Evolutionary conservation across 2,888 invertebrate species (phyloP).

Genomic region (Parapristionchus giblindavisi): DNA sequence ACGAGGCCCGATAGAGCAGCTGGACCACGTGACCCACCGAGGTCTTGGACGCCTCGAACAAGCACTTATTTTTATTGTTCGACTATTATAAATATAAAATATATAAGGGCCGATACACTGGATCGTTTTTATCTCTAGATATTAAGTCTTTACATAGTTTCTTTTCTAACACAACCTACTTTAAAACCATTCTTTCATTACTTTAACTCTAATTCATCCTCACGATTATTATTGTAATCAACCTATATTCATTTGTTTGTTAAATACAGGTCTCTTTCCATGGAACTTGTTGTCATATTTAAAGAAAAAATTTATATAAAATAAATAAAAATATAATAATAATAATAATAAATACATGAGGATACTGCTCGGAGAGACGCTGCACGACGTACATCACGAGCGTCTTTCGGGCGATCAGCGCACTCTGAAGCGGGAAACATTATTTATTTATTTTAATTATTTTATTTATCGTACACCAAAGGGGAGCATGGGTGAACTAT

Average conservation of each 20-base stretch:
- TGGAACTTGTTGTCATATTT: not conserved
- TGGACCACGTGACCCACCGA: conserved; percentile 99
- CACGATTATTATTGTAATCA: too few relatives aligned
- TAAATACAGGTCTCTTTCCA: not conserved
- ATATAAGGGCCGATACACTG: too few relatives aligned
- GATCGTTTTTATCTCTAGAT: too few relatives aligned
- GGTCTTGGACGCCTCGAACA: conserved; percentile 86
- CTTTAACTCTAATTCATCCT: too few relatives aligned
- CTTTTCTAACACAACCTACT: too few relatives aligned
- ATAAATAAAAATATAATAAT: not conserved
- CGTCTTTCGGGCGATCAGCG: conserved; percentile 71
- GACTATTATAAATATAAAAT: too few relatives aligned
- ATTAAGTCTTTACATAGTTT: too few relatives aligned
- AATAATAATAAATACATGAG: conserved; percentile 75
- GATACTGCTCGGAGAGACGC: conserved; percentile 80
- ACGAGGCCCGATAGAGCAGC: conserved; percentile 93
- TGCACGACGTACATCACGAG: conserved; percentile 98
- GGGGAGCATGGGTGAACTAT: too few relatives aligned
- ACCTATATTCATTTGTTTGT: not conserved
- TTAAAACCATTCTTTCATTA: too few relatives aligned
- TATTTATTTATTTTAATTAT: too few relatives aligned
- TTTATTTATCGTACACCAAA: not conserved
- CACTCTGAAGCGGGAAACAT: conserved; percentile 57
- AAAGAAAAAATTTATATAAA: too few relatives aligned
- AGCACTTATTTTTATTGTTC: not conserved